Conservation (phyloP, 2,113 vertebrate species). For the Panthera tigris region DNA sequence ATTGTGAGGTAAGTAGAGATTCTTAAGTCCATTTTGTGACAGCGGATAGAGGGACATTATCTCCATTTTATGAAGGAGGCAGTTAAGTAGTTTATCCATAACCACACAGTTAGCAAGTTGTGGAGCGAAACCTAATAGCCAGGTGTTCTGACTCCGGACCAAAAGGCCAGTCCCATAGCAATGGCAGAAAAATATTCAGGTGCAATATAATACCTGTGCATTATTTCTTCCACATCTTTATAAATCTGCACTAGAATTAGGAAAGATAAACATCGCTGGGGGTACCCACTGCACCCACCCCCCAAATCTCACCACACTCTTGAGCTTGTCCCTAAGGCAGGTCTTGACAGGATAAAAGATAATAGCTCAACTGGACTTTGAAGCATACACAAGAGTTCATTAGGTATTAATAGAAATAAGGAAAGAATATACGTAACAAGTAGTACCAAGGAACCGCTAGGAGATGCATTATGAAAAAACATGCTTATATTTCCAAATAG, state of each 20-base stretch:
- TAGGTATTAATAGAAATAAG: background rate
- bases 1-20: background rate
- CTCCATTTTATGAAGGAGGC: background rate
- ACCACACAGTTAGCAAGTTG: background rate
- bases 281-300: rapidly evolving
- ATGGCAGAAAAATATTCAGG: rapidly evolving
- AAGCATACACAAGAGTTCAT: background rate
- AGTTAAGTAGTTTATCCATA: background rate
- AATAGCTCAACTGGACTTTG: background rate
- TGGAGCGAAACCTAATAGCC: background rate
- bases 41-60: background rate
- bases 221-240: background rate
- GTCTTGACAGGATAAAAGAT: background rate
- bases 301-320: background rate
- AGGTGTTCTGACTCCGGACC: background rate
- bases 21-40: background rate
- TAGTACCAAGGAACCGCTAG: rapidly evolving
- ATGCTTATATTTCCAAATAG: background rate
- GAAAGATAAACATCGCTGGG: background rate
- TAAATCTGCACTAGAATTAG: background rate
- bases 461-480: background rate
- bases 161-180: background rate
- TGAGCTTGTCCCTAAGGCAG: background rate
- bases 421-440: background rate
- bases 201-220: rapidly evolving